Conservation (phyloP, 2,888 invertebrate genomes). For the Latrodectus elegans region DNA sequence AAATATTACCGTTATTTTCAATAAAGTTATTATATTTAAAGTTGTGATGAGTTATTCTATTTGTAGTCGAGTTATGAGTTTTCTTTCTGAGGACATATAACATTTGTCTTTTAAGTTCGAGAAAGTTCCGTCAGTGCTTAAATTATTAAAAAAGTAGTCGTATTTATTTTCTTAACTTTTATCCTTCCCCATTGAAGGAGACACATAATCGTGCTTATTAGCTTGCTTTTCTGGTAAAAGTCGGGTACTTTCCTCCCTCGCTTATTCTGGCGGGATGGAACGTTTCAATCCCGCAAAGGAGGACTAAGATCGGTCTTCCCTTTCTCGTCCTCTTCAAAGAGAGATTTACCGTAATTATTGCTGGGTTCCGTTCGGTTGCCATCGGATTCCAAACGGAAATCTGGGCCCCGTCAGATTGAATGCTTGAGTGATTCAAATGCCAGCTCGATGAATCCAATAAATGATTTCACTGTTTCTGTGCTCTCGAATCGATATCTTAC, state of each 20-base stretch:
- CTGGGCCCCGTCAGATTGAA: slow-evolving; percentile 44
- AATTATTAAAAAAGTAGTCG: too few relatives aligned
- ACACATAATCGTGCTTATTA: too few relatives aligned
- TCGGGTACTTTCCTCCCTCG: background rate
- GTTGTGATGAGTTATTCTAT: too few relatives aligned
- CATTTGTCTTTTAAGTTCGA: too few relatives aligned
- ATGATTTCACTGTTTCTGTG: slow-evolving; percentile 59
- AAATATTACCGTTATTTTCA: too few relatives aligned
- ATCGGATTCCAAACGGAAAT: slow-evolving; percentile 41
- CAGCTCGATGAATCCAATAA: slow-evolving; percentile 43
- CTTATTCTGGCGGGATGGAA: background rate
- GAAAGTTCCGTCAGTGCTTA: too few relatives aligned
- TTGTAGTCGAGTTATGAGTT: too few relatives aligned
- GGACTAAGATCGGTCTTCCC: background rate
- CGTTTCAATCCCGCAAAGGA: background rate
- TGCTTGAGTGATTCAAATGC: slow-evolving; percentile 48
- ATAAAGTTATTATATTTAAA: too few relatives aligned
- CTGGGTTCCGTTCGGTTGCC: slow-evolving; percentile 11
- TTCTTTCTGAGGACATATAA: too few relatives aligned
- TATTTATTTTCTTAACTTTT: too few relatives aligned
- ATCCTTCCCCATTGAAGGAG: too few relatives aligned
- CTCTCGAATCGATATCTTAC: slow-evolving; percentile 34
- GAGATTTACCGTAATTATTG: slow-evolving; percentile 46
- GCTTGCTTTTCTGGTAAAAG: background rate
- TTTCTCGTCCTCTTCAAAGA: background rate